Conservation (phyloP, 2,797 vertebrate genomes). For the Anabacerthia variegaticeps region DNA sequence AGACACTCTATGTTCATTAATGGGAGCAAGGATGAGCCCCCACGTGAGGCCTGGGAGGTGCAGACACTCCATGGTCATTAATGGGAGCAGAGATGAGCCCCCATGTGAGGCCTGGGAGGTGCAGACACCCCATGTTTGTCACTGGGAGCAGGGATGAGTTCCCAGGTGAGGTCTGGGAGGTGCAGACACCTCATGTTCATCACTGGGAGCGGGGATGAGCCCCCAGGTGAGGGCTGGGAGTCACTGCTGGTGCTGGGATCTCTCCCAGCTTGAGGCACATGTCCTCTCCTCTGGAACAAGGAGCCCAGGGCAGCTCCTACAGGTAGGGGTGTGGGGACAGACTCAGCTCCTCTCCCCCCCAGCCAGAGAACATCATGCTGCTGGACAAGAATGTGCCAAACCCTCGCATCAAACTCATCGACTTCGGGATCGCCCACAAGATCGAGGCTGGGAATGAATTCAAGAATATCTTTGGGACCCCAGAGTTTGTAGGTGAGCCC, state of each 20-base stretch:
- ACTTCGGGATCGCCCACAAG: slow-evolving; percentile 97
- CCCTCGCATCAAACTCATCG: slow-evolving; percentile 96
- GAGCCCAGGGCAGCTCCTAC: not conserved
- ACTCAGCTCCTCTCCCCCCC: fast-evolving
- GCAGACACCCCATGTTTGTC: not conserved
- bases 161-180: not conserved
- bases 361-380: slow-evolving; percentile 99
- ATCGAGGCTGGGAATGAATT: slow-evolving; percentile 97
- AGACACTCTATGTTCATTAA: not conserved
- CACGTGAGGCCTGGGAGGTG: not conserved
- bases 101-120: not conserved
- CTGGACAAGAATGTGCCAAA: slow-evolving; percentile 93
- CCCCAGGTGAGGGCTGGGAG: not conserved
- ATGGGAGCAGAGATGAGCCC: not conserved
- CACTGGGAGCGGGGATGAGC: not conserved
- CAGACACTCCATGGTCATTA: fast-evolving
- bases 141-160: fast-evolving
- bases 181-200: not conserved
- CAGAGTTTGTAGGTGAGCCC: slow-evolving; percentile 93
- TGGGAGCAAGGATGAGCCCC: not conserved
- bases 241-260: not conserved
- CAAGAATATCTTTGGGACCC: slow-evolving; percentile 98
- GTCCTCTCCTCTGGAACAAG: not conserved
- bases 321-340: fast-evolving
- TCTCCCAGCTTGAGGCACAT: fast-evolving